Conservation (phyloP, 2,888 invertebrate species). For the Pseudanteris insignis region DNA sequence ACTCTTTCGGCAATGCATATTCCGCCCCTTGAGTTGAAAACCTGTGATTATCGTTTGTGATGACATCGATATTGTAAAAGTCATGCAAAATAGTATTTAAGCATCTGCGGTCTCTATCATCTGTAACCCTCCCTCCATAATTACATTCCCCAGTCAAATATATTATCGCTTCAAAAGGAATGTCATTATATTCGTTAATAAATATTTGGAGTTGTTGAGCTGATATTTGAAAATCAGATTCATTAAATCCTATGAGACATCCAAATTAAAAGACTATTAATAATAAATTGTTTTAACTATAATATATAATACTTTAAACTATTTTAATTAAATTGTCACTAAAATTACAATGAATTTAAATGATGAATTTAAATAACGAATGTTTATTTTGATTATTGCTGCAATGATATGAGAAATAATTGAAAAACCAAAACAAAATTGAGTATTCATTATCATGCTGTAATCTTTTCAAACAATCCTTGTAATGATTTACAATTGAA, state of each 20-base stretch:
- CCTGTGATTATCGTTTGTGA: conserved; percentile 73
- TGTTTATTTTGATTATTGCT: no score
- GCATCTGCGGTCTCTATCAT: conserved; percentile 84
- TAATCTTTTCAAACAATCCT: no score
- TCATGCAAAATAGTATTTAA: conserved; percentile 79
- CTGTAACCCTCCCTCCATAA: conserved; percentile 88
- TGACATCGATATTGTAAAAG: conserved; percentile 76
- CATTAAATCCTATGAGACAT: conserved; percentile 74
- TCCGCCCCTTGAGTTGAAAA: conserved; percentile 71
- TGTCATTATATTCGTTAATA: conserved; percentile 79
- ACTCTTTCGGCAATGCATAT: conserved; percentile 75
- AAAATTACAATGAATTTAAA: not conserved
- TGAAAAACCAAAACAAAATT: no score
- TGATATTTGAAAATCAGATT: conserved; percentile 86
- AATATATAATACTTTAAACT: no score
- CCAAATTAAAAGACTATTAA: not conserved
- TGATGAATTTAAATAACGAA: not conserved
- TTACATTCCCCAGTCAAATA: conserved; percentile 93
- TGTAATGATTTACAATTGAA: no score
- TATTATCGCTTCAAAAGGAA: conserved; percentile 78
- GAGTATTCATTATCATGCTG: no score
- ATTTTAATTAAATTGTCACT: not conserved
- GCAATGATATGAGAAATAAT: no score
- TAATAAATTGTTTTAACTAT: not conserved
- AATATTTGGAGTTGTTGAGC: conserved; percentile 84